phyloP scores from a whole-genome alignment of 2,888 invertebrate genomes.

The Xestoiulus laeticollis region DNA sequence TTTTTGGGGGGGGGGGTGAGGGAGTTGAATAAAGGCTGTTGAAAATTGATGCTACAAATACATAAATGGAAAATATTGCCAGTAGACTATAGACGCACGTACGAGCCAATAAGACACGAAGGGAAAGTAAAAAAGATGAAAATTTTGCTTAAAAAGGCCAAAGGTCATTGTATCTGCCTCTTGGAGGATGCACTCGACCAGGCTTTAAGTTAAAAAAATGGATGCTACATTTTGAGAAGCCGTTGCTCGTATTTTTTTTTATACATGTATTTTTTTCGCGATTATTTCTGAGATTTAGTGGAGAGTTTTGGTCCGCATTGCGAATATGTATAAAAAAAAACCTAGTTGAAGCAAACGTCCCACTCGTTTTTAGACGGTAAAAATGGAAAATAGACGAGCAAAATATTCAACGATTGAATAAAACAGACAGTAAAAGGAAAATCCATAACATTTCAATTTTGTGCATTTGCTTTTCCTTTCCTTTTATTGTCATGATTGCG shows the following conservation, averaged over 20 bases:
- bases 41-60: constrained; percentile 34
- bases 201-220: neutral
- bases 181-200: neutral
- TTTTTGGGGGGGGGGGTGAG: neutral
- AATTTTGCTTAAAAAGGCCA: neutral
- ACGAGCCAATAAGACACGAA: neutral
- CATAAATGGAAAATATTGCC: constrained; percentile 38
- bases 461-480: constrained; percentile 47
- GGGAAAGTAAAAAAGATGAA: neutral
- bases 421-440: constrained; percentile 48
- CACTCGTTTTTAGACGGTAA: constrained; percentile 32
- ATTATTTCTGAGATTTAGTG: constrained; percentile 20
- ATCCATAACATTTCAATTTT: constrained; percentile 49
- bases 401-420: constrained; percentile 45
- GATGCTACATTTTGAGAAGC: neutral
- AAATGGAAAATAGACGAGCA: constrained; percentile 48
- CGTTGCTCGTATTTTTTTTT: neutral
- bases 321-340: neutral
- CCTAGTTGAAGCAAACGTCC: neutral
- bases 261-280: neutral
- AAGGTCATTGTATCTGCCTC: neutral
- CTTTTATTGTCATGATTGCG: constrained; percentile 39
- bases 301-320: neutral
- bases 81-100: constrained; percentile 20
- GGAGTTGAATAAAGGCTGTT: constrained; percentile 22